Evolutionary conservation across 2,888 invertebrate genomes (phyloP).

Genomic region (Malthinus flaveolus): DNA sequence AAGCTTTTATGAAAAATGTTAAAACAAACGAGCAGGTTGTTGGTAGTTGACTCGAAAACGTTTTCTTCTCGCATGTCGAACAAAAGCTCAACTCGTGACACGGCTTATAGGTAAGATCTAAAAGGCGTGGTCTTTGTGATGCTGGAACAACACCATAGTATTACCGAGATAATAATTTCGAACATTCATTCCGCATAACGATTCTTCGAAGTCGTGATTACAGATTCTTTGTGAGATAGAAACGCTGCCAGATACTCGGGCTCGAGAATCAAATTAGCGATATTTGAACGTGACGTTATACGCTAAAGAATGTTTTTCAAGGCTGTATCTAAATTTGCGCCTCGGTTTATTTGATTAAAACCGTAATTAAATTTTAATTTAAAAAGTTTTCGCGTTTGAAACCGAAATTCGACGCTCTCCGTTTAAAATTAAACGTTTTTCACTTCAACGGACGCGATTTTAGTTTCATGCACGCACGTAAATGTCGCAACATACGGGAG

Average conservation of each 20-base stretch:
- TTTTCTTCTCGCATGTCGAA: slow-evolving; percentile 15
- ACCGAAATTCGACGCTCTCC: too few relatives aligned
- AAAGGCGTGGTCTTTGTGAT: slow-evolving; percentile 38
- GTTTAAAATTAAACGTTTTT: too few relatives aligned
- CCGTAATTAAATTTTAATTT: too few relatives aligned
- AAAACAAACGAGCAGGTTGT: slow-evolving; percentile 5
- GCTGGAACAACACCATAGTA: slow-evolving; percentile 41
- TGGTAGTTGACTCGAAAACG: slow-evolving; percentile 13
- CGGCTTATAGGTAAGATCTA: slow-evolving; percentile 35
- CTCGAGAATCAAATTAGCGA: slow-evolving; percentile 5
- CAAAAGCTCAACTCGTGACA: slow-evolving; percentile 35
- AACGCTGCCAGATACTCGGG: slow-evolving; percentile 3
- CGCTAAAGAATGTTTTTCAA: slow-evolving; percentile 2
- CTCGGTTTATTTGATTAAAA: too few relatives aligned
- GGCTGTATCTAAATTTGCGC: neutral
- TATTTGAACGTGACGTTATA: slow-evolving; percentile 2
- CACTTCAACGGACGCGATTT: neutral
- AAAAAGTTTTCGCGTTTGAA: too few relatives aligned
- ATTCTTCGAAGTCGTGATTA: slow-evolving; percentile 46
- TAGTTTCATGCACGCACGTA: neutral
- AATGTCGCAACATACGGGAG: neutral
- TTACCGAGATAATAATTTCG: slow-evolving; percentile 50
- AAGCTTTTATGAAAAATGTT: slow-evolving; percentile 11
- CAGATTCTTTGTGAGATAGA: slow-evolving; percentile 32
- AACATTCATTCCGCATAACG: slow-evolving; percentile 47